A percentile compares a stretch with the other conserved stretches of the same genome.
Evolutionary conservation across 2,888 invertebrate genomes (phyloP).

Genomic region (Mechanitis messenoides): DNA sequence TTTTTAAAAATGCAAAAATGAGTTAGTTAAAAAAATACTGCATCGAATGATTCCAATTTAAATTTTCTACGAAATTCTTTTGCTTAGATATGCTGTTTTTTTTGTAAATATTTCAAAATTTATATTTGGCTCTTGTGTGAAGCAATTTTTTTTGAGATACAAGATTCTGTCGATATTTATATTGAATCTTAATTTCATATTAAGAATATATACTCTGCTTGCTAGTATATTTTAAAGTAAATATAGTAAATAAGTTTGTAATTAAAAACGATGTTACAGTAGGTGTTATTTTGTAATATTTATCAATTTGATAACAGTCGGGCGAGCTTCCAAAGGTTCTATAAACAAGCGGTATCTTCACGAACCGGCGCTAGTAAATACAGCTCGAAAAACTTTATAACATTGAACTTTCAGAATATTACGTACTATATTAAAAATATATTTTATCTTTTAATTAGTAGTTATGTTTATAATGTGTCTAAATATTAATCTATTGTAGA

Average conservation of each 20-base stretch:
- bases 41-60: no score
- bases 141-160: no score
- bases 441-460: conserved; percentile 1
- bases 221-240: no score
- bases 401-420: conserved; percentile 4
- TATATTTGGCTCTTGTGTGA: no score
- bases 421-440: conserved; percentile 4
- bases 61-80: no score
- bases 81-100: no score
- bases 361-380: conserved; percentile 22
- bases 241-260: not conserved
- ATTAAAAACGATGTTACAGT: conserved; percentile 6
- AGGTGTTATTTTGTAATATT: conserved; percentile 15
- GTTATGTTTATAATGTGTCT: not conserved
- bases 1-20: no score
- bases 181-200: not conserved
- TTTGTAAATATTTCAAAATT: no score
- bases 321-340: conserved; percentile 22
- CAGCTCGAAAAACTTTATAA: conserved; percentile 10
- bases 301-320: conserved; percentile 23
- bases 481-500: no score
- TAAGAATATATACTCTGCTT: no score
- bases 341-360: conserved; percentile 29
- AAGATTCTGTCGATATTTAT: not conserved
- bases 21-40: no score